Base-by-base conservation (phyloP, 2,113 vertebrate genomes). In the Pteruthius melanotis region DNA sequence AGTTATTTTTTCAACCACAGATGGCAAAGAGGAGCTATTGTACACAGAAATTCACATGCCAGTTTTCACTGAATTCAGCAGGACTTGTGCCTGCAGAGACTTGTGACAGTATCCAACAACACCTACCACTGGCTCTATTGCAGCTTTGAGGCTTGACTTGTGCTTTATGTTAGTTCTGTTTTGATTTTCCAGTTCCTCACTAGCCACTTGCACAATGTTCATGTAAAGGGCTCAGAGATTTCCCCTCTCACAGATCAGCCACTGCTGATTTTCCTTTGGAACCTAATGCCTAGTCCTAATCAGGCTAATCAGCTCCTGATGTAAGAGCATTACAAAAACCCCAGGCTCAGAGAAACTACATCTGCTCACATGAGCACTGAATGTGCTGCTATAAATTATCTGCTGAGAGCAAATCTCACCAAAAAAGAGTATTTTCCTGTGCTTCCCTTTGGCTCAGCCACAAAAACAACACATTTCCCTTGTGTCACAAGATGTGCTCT, bases 401-500 rank as follows among this genome's bases (percentile, higher is more conserved):
- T 56, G 75, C 50, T 4, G 14, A 91, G 63, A 82, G 26, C 49
- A 82, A 72, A 76, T 44, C 22, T 78, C 64, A 78, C n/a, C 22
- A 66, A 44, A 87, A 87, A 59, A 61, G 39, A 50, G 3, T 15
- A 26, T 85, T 92, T 95, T 94, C 79, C 93, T 96, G 57, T 90
- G 65, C 64, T 89, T 94, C 68, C 56, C 56, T 90, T 81, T 80
- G 30, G 39, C 61, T 89, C 33, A 53, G 61, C 7, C 64, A 40
- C 59, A 82, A 77, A 66, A 70, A 10, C 54, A 89, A 56, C 0
- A 2, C 7, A 3, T 65, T 91, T 94, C 57, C 66, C 52, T 64
- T 6, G 18, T 89, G 90, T 93, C 87, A 81, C 96, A 95, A 96
- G 87, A 56, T 97, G 91, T 91, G 72, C 33, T 95, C 30, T 96